Evolutionary conservation across 2,797 vertebrate genomes (phyloP).

Genomic region (Luscinia luscinia): DNA sequence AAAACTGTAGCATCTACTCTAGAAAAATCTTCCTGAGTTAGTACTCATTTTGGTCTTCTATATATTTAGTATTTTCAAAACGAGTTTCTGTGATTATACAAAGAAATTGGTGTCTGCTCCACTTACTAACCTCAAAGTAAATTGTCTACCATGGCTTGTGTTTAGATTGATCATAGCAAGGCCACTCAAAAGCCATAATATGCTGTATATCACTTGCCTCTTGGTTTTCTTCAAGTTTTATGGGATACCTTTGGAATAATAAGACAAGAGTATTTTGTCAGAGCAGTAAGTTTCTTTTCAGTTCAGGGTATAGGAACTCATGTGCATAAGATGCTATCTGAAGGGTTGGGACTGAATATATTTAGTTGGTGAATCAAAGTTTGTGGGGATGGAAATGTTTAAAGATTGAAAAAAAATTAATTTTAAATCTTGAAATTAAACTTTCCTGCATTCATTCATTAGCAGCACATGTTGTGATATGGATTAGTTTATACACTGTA

Average conservation of each 20-base stretch:
- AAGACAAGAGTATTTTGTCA: background rate
- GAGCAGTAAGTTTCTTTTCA: background rate
- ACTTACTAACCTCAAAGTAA: background rate
- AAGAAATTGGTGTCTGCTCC: background rate
- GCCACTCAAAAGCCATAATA: background rate
- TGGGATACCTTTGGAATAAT: background rate
- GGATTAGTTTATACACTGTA: background rate
- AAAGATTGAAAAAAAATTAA: background rate
- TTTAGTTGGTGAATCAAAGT: background rate
- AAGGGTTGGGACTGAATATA: background rate
- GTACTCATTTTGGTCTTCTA: background rate
- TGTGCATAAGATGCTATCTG: rapidly evolving
- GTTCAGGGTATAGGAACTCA: background rate
- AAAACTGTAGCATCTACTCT: background rate
- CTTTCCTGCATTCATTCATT: background rate
- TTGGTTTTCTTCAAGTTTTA: background rate
- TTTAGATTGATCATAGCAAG: background rate
- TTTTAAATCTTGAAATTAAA: background rate
- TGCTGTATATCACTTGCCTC: background rate
- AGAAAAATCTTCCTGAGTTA: background rate
- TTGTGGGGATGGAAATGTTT: background rate
- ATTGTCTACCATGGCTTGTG: background rate
- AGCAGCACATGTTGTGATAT: background rate
- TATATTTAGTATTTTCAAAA: background rate
- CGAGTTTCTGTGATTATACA: background rate